Conservation (phyloP, 2,113 vertebrate species). For the Irena cyanogastra region DNA sequence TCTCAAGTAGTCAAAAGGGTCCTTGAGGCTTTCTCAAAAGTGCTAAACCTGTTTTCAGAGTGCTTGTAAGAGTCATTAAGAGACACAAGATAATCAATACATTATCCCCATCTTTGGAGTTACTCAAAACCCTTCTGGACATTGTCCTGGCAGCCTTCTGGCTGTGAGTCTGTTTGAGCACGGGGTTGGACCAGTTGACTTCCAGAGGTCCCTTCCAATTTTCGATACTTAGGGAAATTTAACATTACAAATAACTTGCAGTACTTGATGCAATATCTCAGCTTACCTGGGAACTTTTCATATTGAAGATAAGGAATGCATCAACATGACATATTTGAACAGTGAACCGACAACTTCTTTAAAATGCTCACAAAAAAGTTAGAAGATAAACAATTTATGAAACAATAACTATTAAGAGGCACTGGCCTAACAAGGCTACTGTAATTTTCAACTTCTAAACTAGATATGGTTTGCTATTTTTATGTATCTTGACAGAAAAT, state of each 20-base stretch:
- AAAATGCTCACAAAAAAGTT: not conserved
- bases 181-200: fast-evolving
- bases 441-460: not conserved
- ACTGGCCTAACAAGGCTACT: not conserved
- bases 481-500: not conserved
- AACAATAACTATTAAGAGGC: not conserved
- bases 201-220: not conserved
- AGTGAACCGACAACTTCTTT: not conserved
- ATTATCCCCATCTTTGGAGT: not conserved
- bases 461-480: not conserved
- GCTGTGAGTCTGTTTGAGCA: not conserved
- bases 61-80: not conserved
- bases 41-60: not conserved
- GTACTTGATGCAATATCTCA: not conserved
- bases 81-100: not conserved
- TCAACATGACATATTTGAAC: not conserved
- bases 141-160: not conserved
- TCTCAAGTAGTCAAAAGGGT: not conserved
- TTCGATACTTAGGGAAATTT: not conserved
- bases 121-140: not conserved
- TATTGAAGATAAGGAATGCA: not conserved
- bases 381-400: not conserved
- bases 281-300: not conserved
- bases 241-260: not conserved
- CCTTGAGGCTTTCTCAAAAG: not conserved